Percentiles rank a stretch among this genome's conserved stretches.
Conservation (phyloP, 2,888 invertebrate genomes). For the Brachynemurus nebulosus region DNA sequence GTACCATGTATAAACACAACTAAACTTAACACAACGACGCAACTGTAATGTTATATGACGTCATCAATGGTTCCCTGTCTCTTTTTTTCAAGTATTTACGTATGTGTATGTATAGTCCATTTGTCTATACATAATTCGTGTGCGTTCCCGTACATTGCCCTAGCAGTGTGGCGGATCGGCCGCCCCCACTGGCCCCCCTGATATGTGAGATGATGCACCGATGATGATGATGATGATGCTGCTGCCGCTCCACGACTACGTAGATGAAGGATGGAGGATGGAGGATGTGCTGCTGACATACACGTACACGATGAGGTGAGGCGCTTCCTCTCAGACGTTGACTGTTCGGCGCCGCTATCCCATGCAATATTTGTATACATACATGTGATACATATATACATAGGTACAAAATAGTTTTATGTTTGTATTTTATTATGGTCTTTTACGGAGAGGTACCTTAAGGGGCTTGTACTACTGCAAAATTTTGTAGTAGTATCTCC, state of each 20-base stretch:
- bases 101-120: background rate
- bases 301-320: background rate
- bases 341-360: background rate
- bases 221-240: constrained; percentile 2
- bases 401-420: too few relatives aligned
- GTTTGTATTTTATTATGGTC: too few relatives aligned
- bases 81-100: background rate
- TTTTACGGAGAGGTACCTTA: too few relatives aligned
- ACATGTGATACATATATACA: too few relatives aligned
- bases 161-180: background rate
- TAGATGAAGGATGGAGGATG: background rate
- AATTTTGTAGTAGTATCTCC: too few relatives aligned
- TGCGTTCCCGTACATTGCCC: constrained; percentile 1
- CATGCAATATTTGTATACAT: background rate
- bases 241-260: background rate
- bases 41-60: background rate
- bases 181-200: background rate
- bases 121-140: background rate
- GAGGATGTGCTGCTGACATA: background rate
- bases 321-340: background rate
- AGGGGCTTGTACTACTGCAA: too few relatives aligned
- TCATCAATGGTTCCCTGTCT: constrained; percentile 1
- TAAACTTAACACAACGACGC: background rate
- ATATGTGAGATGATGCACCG: background rate
- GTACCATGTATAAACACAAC: too few relatives aligned